Base-by-base conservation (phyloP, 30 jellyfish, hydroid and myxozoan genomes). In the Pseudorhiza aurosa region DNA sequence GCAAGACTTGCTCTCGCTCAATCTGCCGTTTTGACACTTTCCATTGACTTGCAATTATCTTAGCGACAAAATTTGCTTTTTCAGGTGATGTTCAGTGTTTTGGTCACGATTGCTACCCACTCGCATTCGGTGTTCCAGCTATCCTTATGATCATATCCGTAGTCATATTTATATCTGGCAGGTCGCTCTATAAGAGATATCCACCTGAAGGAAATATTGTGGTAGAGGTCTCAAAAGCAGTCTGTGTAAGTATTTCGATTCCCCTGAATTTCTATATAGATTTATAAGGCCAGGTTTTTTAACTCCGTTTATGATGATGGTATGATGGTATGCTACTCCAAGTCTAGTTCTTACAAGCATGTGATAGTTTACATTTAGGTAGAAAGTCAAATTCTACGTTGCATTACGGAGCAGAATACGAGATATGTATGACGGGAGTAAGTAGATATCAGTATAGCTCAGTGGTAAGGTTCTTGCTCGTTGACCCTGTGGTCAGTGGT, bases 61-160 rank as follows among this genome's bases (percentile, higher is more conserved):
- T 50, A 1, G 14, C 17, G 49, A 51, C 44, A 1, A 7, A 8
- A 49, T 19, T 55, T 17, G n/a, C n/a, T 49, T 4, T 47, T 35
- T 26, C 75, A 95, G 99, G 99, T 46, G 99, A 95, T 68, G 99
- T 95, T 2, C 88, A 90, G 37, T 95, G 99, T 55, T 95, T 95
- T 87, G 98, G 97, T 14, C 57, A 73, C 14, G 99, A 93, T 44
- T 95, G 99, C 72, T 95, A 95, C 43, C 97, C 97, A 33, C 81
- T 95, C 47, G 99, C 99, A 15, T 95, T 95, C 77, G 99, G 98
- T 63, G 97, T 95, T 9, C 99, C 99, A 19, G 98, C 99, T 14
- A 28, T 90, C 17, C 93, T 95, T 8, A 95, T 95, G 99, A 68
- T 95, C n/a, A 51, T 90, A 15, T 86, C 99, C 2, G 79, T 95